phyloP scores from a whole-genome alignment of 2,797 vertebrate species.

The Dermochelys coriacea region DNA sequence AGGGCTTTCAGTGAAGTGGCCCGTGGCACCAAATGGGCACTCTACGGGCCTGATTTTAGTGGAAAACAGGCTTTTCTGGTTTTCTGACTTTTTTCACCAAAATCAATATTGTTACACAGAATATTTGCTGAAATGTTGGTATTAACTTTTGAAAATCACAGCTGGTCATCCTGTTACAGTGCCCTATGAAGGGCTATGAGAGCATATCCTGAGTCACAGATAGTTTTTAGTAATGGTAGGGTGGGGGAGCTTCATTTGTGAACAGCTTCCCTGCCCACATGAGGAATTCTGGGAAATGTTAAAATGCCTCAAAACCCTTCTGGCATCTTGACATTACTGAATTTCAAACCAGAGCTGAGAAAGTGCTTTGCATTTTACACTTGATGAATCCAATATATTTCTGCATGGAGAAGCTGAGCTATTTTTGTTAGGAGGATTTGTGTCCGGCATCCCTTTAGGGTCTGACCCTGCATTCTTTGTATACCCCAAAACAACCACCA shows the following conservation, averaged over 20 bases:
- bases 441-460: neutral
- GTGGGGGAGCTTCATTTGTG: accelerated
- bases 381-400: neutral
- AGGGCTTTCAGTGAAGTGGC: neutral
- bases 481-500: neutral
- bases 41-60: accelerated
- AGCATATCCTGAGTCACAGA: neutral
- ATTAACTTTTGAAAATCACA: too few relatives aligned
- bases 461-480: neutral
- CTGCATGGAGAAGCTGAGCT: neutral
- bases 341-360: neutral
- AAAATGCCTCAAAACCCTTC: neutral
- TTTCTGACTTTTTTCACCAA: neutral
- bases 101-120: too few relatives aligned
- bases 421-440: neutral
- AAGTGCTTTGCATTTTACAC: neutral
- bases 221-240: neutral
- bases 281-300: neutral
- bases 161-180: neutral
- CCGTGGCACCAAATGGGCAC: accelerated
- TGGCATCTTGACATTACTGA: accelerated
- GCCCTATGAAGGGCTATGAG: neutral
- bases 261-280: neutral
- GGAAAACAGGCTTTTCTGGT: neutral
- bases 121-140: too few relatives aligned